Percentiles rank a stretch among this genome's conserved stretches.
phyloP scores from a whole-genome alignment of 2,888 invertebrate genomes.

The Agapostemon virescens region DNA sequence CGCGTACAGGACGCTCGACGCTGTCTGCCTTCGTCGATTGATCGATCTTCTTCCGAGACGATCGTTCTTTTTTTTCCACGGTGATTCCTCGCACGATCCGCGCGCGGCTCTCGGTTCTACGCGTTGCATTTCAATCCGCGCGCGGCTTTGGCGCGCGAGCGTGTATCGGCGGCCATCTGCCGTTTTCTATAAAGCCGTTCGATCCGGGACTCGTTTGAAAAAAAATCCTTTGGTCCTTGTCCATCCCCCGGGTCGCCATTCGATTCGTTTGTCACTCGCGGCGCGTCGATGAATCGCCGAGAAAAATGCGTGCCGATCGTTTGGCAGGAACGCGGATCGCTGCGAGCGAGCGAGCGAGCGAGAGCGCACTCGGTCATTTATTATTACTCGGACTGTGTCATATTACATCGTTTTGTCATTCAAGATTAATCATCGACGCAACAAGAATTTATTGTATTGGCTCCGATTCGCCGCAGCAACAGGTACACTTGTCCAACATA shows the following conservation, averaged over 20 bases:
- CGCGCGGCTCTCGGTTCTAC: slow-evolving; percentile 15
- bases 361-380: slow-evolving; percentile 47
- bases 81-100: slow-evolving; percentile 30
- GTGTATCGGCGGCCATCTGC: neutral
- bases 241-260: neutral
- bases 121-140: slow-evolving; percentile 30
- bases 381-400: slow-evolving; percentile 51
- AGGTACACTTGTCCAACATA: slow-evolving; percentile 62
- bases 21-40: neutral
- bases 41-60: slow-evolving; percentile 27
- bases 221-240: neutral
- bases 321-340: slow-evolving; percentile 24
- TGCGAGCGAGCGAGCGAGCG: neutral
- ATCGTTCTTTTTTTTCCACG: slow-evolving; percentile 13
- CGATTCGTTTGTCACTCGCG: slow-evolving; percentile 25
- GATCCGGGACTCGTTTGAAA: neutral
- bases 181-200: slow-evolving; percentile 10
- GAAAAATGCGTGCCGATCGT: slow-evolving; percentile 22
- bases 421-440: slow-evolving; percentile 63
- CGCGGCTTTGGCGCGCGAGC: too few relatives aligned
- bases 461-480: slow-evolving; percentile 59
- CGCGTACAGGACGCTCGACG: slow-evolving; percentile 19
- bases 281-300: slow-evolving; percentile 10
- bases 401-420: slow-evolving; percentile 64
- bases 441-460: slow-evolving; percentile 68